Conservation (phyloP, 2,888 invertebrate genomes). For the Ichneumoninae sp. region DNA sequence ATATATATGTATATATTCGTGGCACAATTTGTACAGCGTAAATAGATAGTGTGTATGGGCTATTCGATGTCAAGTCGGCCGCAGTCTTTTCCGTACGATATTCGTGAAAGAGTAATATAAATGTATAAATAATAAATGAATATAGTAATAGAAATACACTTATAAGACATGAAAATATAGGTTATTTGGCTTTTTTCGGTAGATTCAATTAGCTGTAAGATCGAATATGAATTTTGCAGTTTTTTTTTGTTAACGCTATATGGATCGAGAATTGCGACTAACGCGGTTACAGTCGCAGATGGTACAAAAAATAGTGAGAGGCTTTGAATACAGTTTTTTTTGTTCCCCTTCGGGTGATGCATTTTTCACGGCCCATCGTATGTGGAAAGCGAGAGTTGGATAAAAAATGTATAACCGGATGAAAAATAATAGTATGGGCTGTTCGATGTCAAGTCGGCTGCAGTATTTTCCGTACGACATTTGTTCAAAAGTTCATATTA, state of each 20-base stretch:
- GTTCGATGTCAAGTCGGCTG: background rate
- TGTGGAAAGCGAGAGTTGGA: too few species aligned
- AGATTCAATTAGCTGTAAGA: too few species aligned
- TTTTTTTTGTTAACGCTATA: too few species aligned
- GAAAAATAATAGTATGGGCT: background rate
- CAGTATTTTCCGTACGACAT: background rate
- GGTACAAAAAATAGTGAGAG: background rate
- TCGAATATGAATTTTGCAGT: too few species aligned
- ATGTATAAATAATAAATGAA: too few species aligned
- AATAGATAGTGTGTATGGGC: background rate
- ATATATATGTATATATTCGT: background rate
- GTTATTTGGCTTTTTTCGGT: too few species aligned
- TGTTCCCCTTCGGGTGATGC: background rate
- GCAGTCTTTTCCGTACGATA: background rate
- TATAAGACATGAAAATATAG: too few species aligned
- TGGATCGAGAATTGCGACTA: too few species aligned
- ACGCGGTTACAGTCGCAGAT: too few species aligned
- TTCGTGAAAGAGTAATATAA: background rate
- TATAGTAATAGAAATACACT: too few species aligned
- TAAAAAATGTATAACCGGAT: too few species aligned
- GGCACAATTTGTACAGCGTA: slow-evolving; percentile 16
- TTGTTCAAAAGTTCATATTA: too few species aligned
- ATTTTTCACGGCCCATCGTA: background rate
- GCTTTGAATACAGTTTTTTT: background rate
- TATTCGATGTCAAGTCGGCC: background rate